These are phyloP conservation scores for Erebia aethiops DNA, from an alignment of 2,888 invertebrate species.

Conservation along the genomic window DNA sequence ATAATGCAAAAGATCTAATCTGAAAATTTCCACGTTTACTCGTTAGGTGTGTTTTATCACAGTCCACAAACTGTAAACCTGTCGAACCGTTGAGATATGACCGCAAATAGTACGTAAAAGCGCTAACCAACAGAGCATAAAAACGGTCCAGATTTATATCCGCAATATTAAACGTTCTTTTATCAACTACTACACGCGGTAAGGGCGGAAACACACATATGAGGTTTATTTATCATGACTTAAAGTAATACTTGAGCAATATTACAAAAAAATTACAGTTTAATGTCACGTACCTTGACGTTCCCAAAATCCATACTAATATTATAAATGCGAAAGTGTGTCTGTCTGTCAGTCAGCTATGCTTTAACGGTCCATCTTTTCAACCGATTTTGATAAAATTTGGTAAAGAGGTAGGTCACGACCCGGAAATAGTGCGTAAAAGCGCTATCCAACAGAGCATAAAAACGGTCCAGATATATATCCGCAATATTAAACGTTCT, in stretches of 20 bases:
- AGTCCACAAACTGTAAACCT: conserved; percentile 33
- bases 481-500: neutral
- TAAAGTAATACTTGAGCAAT: too few relatives aligned
- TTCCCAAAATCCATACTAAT: too few relatives aligned
- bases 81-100: conserved; percentile 42
- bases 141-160: conserved; percentile 2
- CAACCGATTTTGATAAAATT: too few relatives aligned
- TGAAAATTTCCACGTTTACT: neutral
- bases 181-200: too few relatives aligned
- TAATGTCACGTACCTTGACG: too few relatives aligned
- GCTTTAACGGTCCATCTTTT: too few relatives aligned
- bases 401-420: too few relatives aligned
- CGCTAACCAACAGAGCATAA: conserved; percentile 41
- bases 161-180: neutral
- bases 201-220: too few relatives aligned
- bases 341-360: too few relatives aligned
- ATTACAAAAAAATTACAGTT: too few relatives aligned
- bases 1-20: neutral
- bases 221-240: too few relatives aligned
- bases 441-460: conserved; percentile 40
- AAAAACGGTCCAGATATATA: conserved; percentile 27
- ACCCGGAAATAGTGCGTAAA: conserved; percentile 44
- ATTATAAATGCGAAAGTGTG: too few relatives aligned
- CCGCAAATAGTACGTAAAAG: conserved; percentile 44
- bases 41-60: neutral